Evolutionary conservation across 1,140 invertebrate genomes (phyloP).

Genomic region (Drosophila ambigua): DNA sequence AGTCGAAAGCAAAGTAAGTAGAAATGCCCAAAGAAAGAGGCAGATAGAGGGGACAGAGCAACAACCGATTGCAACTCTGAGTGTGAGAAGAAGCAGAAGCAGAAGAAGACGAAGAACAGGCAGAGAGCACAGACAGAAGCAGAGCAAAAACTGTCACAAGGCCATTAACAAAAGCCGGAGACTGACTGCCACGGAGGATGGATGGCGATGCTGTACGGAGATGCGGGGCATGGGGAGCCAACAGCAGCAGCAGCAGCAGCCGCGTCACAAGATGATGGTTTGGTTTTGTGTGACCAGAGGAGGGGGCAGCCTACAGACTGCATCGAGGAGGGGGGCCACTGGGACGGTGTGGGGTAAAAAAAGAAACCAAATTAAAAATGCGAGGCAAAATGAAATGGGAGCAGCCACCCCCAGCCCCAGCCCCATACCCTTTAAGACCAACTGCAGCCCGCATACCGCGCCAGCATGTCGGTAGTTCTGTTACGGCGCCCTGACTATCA

Average conservation of each 20-base stretch:
- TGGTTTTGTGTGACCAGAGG: neutral
- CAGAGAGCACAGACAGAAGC: conserved; percentile 3
- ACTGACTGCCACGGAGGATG: conserved; percentile 61
- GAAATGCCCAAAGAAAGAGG: conserved; percentile 25
- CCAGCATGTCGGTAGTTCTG: too few relatives aligned
- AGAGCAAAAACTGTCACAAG: conserved; percentile 70
- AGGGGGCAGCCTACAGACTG: neutral
- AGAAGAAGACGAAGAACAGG: neutral
- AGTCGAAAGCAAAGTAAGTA: conserved; percentile 1
- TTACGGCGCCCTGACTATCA: too few relatives aligned
- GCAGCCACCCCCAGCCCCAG: conserved; percentile 16
- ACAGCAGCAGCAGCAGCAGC: too few relatives aligned
- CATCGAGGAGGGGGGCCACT: too few relatives aligned
- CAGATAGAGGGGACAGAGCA: conserved; percentile 9
- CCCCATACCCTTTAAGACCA: too few relatives aligned
- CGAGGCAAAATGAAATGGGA: conserved; percentile 66
- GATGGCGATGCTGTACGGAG: conserved; percentile 21
- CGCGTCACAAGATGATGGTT: too few relatives aligned
- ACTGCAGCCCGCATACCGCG: too few relatives aligned
- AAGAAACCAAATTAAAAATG: conserved; percentile 75
- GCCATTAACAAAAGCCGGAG: conserved; percentile 79
- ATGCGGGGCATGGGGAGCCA: conserved; percentile 1
- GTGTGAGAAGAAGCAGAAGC: conserved; percentile 13
- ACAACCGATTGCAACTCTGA: conserved; percentile 33
- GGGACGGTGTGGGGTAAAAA: neutral